Evolutionary conservation across 2,888 invertebrate species (phyloP).

Genomic region (Eumacrocentrus americanus): DNA sequence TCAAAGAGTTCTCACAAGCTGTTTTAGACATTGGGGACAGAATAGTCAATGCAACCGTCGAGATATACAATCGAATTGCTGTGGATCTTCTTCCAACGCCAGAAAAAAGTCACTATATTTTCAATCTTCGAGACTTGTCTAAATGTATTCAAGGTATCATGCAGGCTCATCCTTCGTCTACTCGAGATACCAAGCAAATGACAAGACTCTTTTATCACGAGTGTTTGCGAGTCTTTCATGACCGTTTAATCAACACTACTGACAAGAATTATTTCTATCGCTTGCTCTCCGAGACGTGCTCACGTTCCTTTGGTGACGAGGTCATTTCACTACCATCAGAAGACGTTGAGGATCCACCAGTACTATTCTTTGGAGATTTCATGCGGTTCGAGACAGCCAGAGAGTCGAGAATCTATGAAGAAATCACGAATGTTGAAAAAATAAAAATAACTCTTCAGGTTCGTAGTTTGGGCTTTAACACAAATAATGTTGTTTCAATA

Average conservation of each 20-base stretch:
- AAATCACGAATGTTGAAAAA: constrained; percentile 76
- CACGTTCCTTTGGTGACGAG: constrained; percentile 68
- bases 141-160: constrained; percentile 90
- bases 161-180: constrained; percentile 77
- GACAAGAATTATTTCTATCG: constrained; percentile 83
- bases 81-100: constrained; percentile 87
- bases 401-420: constrained; percentile 80
- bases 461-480: no score
- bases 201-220: constrained; percentile 89
- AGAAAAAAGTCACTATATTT: constrained; percentile 90
- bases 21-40: constrained; percentile 72
- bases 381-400: constrained; percentile 75
- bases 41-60: constrained; percentile 79
- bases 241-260: constrained; percentile 80
- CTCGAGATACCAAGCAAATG: constrained; percentile 73
- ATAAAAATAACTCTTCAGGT: constrained; percentile 75
- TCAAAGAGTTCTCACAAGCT: constrained; percentile 73
- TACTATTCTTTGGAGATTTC: constrained; percentile 86
- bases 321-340: constrained; percentile 67
- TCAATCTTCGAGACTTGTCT: constrained; percentile 88
- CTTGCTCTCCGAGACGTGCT: constrained; percentile 73
- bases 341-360: constrained; percentile 68
- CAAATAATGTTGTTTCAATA: neutral
- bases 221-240: constrained; percentile 89
- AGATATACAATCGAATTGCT: constrained; percentile 81